These are phyloP conservation scores for Harpegnathos saltator DNA, from an alignment of 1,140 invertebrate genomes.

Conservation along the genomic window DNA sequence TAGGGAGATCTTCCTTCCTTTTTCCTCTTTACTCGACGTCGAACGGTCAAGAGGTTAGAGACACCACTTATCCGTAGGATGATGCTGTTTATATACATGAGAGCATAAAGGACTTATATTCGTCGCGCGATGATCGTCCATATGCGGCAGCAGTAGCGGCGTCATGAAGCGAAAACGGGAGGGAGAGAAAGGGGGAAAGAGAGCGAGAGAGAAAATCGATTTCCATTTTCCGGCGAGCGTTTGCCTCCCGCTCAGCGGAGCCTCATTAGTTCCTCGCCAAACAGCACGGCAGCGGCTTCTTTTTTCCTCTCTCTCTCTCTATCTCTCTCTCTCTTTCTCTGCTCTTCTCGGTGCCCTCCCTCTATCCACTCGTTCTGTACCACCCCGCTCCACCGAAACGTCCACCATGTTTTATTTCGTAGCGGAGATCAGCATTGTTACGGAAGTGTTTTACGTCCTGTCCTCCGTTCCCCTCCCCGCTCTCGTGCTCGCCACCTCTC, in stretches of 20 bases:
- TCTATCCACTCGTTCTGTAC: constrained; percentile 31
- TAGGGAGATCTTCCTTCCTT: no score
- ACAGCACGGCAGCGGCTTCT: constrained; percentile 60
- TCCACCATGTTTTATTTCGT: constrained; percentile 76
- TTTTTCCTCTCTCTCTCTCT: constrained; percentile 18
- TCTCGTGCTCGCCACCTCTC: not conserved
- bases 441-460: constrained; percentile 77
- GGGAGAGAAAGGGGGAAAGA: not conserved
- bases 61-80: not conserved
- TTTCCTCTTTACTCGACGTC: not conserved
- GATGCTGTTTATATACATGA: not conserved
- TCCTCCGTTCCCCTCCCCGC: constrained; percentile 28
- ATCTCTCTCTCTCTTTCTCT: no score
- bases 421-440: constrained; percentile 80
- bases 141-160: not conserved
- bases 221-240: constrained; percentile 63
- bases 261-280: constrained; percentile 78
- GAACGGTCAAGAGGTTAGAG: not conserved
- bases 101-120: not conserved
- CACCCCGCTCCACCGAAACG: constrained; percentile 2
- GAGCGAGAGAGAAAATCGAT: constrained; percentile 64
- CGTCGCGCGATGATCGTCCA: constrained; percentile 10
- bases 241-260: constrained; percentile 63
- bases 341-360: not conserved
- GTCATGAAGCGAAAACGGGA: not conserved